These are phyloP conservation scores for Alauda arvensis DNA, from an alignment of 2,797 vertebrate genomes.

Conservation along the genomic window DNA sequence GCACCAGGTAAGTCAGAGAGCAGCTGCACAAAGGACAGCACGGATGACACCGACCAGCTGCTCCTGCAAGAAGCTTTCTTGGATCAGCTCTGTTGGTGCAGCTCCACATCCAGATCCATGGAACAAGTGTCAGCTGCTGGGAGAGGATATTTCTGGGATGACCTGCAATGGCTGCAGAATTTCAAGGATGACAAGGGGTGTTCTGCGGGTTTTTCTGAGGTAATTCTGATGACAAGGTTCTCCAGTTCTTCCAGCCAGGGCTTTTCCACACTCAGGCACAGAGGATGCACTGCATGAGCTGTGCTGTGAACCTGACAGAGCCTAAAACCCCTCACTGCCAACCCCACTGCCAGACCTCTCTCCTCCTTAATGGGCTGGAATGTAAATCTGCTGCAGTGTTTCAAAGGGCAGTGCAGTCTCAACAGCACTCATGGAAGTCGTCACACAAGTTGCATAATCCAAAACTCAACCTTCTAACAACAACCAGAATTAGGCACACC, in stretches of 20 bases:
- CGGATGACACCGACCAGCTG: constrained; percentile 22
- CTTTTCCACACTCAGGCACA: constrained; percentile 2
- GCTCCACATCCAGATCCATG: constrained; percentile 2
- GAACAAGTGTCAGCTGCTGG: constrained; percentile 52
- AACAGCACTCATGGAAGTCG: background rate
- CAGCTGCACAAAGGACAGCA: constrained; percentile 42
- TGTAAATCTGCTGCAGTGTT: background rate
- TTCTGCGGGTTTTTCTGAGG: background rate
- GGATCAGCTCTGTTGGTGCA: constrained; percentile 22
- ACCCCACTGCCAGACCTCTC: background rate
- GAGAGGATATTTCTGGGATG: constrained; percentile 26
- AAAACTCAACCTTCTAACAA: background rate
- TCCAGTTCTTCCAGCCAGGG: background rate
- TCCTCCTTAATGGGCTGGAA: background rate
- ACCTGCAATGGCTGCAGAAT: constrained; percentile 34
- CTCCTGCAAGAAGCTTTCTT: constrained; percentile 35
- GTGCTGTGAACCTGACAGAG: background rate
- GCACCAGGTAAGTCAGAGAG: background rate
- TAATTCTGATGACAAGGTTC: background rate
- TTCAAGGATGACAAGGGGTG: constrained; percentile 10
- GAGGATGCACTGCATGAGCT: background rate
- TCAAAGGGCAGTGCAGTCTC: background rate
- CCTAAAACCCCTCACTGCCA: background rate
- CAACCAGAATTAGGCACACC: background rate
- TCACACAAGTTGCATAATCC: background rate